Base-by-base conservation (phyloP, 1,140 invertebrate species). In the Anoplophora glabripennis region DNA sequence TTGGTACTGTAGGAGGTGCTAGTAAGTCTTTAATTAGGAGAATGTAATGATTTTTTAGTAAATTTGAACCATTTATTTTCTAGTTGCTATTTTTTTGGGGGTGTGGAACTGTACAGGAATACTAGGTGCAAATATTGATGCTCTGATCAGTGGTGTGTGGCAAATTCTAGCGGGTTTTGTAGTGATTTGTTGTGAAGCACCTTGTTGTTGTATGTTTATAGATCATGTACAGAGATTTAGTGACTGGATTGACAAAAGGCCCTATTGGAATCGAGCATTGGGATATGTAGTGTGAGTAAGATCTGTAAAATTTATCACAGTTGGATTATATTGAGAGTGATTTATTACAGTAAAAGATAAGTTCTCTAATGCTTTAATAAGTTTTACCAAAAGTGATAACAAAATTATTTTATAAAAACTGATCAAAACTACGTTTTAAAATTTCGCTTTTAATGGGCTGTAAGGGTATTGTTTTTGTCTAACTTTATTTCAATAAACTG, bases 151-250 rank as follows among this genome's bases (percentile, higher is more conserved):
- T 44, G 93, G 93, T 49, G 85, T 96, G 57, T 87, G 89, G 80
- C 92, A 94, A 82, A 89, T 96, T 87, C 65, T 94, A 44, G 85
- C 88, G 48, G 93, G 93, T 41, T 94, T 96, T 78, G 68, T 92
- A 53, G 85, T 94, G 42, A 81, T 95, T 61, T 83, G 89, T 4
- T 83, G 95, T 67, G 95, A 98, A 78, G 94, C 94, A 9, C 94
- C 94, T 0, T 96, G 91, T 74, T 96, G 94, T 78, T 97, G 94
- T 77, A 83, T 93, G 74, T 98, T 94, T 77, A 85, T 98, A 62
- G 94, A 96, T 72, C 90, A 93, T 79, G 92, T 96, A 55, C 89
- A 94, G 76, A 83, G 81, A 53, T 78, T 95, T 18, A 89, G 90
- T 44, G 85, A 87, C 66, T 88, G 83, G 75, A 85, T 92, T 41